Evolutionary conservation across 2,888 invertebrate species (phyloP).

Genomic region (Drosophila subsilvestris): DNA sequence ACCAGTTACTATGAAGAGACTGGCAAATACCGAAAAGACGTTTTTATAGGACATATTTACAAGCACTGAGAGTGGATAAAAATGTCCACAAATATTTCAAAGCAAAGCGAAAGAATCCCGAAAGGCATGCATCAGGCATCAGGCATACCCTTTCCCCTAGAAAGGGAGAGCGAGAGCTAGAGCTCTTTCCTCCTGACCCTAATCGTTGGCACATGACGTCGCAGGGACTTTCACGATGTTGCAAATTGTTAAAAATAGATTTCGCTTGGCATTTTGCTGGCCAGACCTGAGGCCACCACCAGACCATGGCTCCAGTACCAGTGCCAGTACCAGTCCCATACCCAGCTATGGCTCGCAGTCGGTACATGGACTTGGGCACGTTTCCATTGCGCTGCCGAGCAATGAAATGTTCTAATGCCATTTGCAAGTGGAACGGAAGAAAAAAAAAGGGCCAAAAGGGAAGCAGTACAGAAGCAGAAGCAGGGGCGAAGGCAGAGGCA

Average conservation of each 20-base stretch:
- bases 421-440: slow-evolving; percentile 50
- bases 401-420: slow-evolving; percentile 64
- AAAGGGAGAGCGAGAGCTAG: not conserved
- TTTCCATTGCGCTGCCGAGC: slow-evolving; percentile 48
- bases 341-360: slow-evolving; percentile 11
- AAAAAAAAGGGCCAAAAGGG: not conserved
- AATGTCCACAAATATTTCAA: not conserved
- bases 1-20: too few relatives aligned
- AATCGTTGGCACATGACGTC: slow-evolving; percentile 47
- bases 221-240: slow-evolving; percentile 48
- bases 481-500: not conserved
- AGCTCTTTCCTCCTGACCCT: slow-evolving; percentile 38
- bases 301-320: slow-evolving; percentile 9
- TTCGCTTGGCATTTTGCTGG: slow-evolving; percentile 47
- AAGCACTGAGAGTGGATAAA: too few relatives aligned
- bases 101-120: not conserved
- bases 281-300: slow-evolving; percentile 31
- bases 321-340: slow-evolving; percentile 1
- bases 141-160: slow-evolving; percentile 16
- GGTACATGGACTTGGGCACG: slow-evolving; percentile 59
- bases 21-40: too few relatives aligned
- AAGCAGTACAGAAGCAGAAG: not conserved
- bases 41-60: too few relatives aligned
- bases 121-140: not conserved
- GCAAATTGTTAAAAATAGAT: slow-evolving; percentile 72